Evolutionary conservation across 2,797 vertebrate species (phyloP), one percentile per base, ranked within the genome.

Genomic region (Tragelaphus eurycerus): DNA sequence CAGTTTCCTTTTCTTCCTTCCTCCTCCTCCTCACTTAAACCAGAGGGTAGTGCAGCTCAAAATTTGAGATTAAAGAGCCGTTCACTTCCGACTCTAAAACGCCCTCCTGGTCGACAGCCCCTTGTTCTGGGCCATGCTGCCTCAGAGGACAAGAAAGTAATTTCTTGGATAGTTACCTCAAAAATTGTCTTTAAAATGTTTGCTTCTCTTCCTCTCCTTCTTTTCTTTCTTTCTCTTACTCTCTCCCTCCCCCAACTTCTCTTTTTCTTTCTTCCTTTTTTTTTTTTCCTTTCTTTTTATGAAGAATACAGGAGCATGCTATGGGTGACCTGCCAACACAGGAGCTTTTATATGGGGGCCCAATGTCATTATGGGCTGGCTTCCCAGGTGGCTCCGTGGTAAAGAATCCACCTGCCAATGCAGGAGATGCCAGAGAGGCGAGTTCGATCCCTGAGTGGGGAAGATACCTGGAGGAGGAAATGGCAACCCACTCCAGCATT

Each of bases 81-180:
- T 6, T 64, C 38, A 13, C 8, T 17, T 27, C 54, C 2, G n/a
- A 34, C 50, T 38, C 23, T 3, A 4, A 9, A 9, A 3, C 14
- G 16, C 6, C 13, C 25, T 38, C 27, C 3, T 0, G 15, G 55
- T 64, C 0, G 0, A 4, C 46, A 10, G 48, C 4, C 7, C 55
- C 54, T 43, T 25, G 21, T 48, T 50, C 60, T 7, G 90, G 23
- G 27, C 78, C 34, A 0, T 4, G 2, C 14, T 16, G 46, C 29
- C n/a, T 86, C 21, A n/a, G 54, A 57, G 46, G 60, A 43, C 31
- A 67, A 23, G 27, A 27, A n/a, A 62, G 17, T n/a, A 23, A 7
- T 12, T 31, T 71, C 31, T 90, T 50, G 8, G 14, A 31, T 7
- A 5, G 16, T 54, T 55, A 67, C 29, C n/a, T 81, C 43, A 48